A percentile compares a stretch with the other conserved stretches of the same genome.
Conservation (phyloP, 1,140 invertebrate species). For the Propsilocerus akamusi region DNA sequence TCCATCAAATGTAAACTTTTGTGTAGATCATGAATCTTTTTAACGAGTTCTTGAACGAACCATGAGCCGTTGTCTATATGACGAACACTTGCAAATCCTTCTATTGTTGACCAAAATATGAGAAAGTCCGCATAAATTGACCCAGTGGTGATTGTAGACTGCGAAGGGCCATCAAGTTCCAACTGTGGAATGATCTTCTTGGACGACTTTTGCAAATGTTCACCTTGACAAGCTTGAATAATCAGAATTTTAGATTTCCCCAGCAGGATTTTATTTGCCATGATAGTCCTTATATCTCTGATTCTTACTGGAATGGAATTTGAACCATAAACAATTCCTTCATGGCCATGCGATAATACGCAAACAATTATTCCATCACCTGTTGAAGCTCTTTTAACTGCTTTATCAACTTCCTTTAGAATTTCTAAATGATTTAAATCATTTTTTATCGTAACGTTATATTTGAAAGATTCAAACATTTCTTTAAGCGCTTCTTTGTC, state of each 20-base stretch:
- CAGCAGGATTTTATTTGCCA: conserved; percentile 11
- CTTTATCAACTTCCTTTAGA: conserved; percentile 11
- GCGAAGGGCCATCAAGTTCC: background rate
- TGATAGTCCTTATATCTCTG: conserved; percentile 14
- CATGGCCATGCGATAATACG: conserved; percentile 18
- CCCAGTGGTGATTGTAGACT: background rate
- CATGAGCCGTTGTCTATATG: conserved; percentile 17
- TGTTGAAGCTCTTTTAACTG: conserved; percentile 10
- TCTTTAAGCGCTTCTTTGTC: conserved; percentile 11
- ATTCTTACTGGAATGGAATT: conserved; percentile 18
- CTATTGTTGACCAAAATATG: conserved; percentile 18
- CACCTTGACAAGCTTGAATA: conserved; percentile 19
- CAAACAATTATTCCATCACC: conserved; percentile 19
- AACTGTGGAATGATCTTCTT: background rate
- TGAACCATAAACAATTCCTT: conserved; percentile 16
- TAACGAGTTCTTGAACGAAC: conserved; percentile 20
- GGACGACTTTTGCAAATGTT: background rate
- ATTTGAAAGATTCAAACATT: conserved; percentile 16
- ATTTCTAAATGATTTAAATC: conserved; percentile 15
- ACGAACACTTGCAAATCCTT: conserved; percentile 14
- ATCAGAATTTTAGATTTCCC: conserved; percentile 18
- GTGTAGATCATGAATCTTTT: background rate
- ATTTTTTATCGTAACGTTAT: conserved; percentile 10
- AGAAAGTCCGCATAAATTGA: conserved; percentile 14
- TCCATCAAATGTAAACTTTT: conserved; percentile 15